These are phyloP conservation scores for Aegithalos caudatus DNA, from an alignment of 2,113 vertebrate species.

Conservation along the genomic window DNA sequence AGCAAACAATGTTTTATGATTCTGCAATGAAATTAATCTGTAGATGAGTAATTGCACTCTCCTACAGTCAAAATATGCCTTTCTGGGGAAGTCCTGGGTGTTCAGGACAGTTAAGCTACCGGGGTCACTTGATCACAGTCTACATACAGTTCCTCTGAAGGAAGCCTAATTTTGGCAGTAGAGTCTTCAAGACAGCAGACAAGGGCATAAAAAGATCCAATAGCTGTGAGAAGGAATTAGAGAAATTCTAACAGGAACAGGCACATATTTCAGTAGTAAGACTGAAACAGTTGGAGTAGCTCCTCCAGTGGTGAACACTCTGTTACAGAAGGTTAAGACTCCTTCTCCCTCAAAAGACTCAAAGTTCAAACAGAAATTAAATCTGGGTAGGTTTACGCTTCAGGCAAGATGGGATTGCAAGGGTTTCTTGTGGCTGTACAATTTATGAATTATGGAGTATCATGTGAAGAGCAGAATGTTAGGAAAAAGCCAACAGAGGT, in stretches of 20 bases:
- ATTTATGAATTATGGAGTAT: neutral
- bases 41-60: neutral
- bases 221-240: neutral
- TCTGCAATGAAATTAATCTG: neutral
- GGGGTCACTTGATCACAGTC: neutral
- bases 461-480: neutral
- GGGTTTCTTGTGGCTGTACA: neutral
- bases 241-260: neutral
- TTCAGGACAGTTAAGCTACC: neutral
- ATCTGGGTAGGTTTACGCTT: neutral
- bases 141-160: neutral
- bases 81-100: neutral
- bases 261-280: neutral
- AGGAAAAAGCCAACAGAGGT: neutral
- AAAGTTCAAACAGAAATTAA: constrained; percentile 1
- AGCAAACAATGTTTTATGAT: neutral
- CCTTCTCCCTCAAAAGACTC: neutral
- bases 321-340: neutral
- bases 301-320: neutral
- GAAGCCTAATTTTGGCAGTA: neutral
- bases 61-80: neutral
- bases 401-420: neutral
- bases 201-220: neutral
- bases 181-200: neutral
- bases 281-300: neutral